A percentile compares a stretch with the other conserved stretches of the same genome.
Evolutionary conservation across 2,888 invertebrate genomes (phyloP).

Genomic region (Cetonia aurata): DNA sequence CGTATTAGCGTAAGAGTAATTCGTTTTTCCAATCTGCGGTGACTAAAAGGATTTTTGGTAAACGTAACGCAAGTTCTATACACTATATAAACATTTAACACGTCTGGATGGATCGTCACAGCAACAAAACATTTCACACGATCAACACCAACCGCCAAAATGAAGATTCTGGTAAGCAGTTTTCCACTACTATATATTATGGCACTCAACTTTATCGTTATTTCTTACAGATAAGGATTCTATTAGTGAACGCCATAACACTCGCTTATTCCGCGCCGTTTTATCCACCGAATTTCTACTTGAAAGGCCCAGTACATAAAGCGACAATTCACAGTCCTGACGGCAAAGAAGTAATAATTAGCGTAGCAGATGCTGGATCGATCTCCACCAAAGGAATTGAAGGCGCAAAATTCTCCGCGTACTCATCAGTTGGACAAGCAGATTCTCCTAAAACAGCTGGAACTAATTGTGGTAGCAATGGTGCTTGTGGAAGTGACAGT

Average conservation of each 20-base stretch:
- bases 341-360: conserved; percentile 16
- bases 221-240: not conserved
- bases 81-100: conserved; percentile 24
- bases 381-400: conserved; percentile 14
- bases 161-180: conserved; percentile 19
- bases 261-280: not conserved
- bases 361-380: conserved; percentile 13
- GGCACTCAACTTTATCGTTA: not conserved
- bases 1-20: conserved; percentile 19
- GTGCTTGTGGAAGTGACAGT: conserved; percentile 1
- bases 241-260: not conserved
- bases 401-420: conserved; percentile 3
- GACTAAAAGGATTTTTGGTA: conserved; percentile 37
- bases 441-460: not conserved
- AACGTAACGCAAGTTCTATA: not conserved
- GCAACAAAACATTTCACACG: not conserved
- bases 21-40: conserved; percentile 26
- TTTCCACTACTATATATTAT: not conserved
- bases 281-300: conserved; percentile 17
- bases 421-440: not conserved
- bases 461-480: not conserved
- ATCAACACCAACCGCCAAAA: conserved; percentile 5
- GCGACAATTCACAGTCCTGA: conserved; percentile 13
- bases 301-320: conserved; percentile 10
- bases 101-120: not conserved